Evolutionary conservation across 2,113 vertebrate species (phyloP).

Genomic region (Gasterosteus nipponicus): DNA sequence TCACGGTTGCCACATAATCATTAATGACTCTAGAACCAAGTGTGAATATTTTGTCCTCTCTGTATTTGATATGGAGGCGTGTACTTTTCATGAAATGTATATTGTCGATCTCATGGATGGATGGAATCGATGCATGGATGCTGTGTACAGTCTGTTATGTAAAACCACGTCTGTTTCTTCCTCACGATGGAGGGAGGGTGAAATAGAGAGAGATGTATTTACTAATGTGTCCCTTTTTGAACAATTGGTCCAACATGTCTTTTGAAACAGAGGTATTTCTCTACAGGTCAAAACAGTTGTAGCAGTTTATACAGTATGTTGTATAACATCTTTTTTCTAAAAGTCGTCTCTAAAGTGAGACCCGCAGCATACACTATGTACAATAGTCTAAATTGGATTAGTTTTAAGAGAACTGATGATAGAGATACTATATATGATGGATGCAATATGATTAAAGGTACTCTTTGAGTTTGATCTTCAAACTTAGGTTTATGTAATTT

Average conservation of each 20-base stretch:
- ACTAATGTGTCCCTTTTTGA: constrained; percentile 69
- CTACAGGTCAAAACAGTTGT: constrained; percentile 74
- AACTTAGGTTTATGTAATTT: constrained; percentile 85
- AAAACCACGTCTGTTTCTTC: constrained; percentile 58
- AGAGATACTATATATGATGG: constrained; percentile 82
- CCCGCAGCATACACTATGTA: constrained; percentile 77
- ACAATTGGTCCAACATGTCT: constrained; percentile 75
- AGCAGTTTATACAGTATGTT: constrained; percentile 80
- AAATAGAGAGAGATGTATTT: constrained; percentile 66
- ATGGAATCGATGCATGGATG: constrained; percentile 53
- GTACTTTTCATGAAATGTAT: constrained; percentile 72
- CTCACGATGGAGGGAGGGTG: constrained; percentile 51
- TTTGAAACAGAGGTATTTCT: constrained; percentile 77
- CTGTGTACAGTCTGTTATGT: constrained; percentile 64
- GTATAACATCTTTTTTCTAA: constrained; percentile 74
- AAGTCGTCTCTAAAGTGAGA: constrained; percentile 65
- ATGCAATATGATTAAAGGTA: constrained; percentile 94
- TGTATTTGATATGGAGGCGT: constrained; percentile 75
- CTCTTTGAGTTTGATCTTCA: constrained; percentile 87
- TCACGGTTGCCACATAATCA: constrained; percentile 66
- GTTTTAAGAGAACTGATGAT: constrained; percentile 80
- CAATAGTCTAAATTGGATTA: constrained; percentile 77
- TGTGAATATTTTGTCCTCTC: constrained; percentile 72
- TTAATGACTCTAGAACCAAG: constrained; percentile 70
- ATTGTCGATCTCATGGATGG: constrained; percentile 61